These are phyloP conservation scores for Zaprionus taronus DNA, from an alignment of 1,140 invertebrate genomes.

Conservation along the genomic window DNA sequence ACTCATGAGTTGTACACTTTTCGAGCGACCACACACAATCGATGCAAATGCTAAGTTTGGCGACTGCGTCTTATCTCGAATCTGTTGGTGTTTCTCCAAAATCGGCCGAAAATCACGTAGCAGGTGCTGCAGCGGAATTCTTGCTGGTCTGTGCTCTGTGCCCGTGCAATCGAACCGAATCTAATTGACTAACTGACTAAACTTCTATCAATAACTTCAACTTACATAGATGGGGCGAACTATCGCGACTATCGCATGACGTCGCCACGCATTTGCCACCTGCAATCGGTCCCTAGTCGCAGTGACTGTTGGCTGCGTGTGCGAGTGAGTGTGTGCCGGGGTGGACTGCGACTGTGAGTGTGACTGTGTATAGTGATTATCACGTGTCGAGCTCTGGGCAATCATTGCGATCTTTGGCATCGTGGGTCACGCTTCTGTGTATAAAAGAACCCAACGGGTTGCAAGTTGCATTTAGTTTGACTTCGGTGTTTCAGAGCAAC, in stretches of 20 bases:
- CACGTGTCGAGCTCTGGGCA: slow-evolving; percentile 26
- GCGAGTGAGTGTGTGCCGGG: not conserved
- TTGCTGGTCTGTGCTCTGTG: not conserved
- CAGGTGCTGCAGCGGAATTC: slow-evolving; percentile 30
- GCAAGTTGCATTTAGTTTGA: slow-evolving; percentile 64
- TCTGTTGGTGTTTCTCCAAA: slow-evolving; percentile 31
- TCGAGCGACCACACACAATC: slow-evolving; percentile 49
- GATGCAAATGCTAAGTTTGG: slow-evolving; percentile 58
- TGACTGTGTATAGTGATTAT: slow-evolving; percentile 16
- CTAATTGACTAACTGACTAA: slow-evolving; percentile 48
- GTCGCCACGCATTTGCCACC: not conserved
- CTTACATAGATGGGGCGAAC: slow-evolving; percentile 2
- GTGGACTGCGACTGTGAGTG: not conserved
- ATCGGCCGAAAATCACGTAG: slow-evolving; percentile 64
- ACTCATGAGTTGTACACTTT: slow-evolving; percentile 30
- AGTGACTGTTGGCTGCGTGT: not conserved
- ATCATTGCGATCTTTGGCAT: slow-evolving; percentile 11
- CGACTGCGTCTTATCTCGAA: slow-evolving; percentile 54
- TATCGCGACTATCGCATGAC: not conserved
- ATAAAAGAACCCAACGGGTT: slow-evolving; percentile 60
- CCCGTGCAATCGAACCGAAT: slow-evolving; percentile 28
- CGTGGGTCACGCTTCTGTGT: slow-evolving; percentile 29
- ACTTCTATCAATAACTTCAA: slow-evolving; percentile 6
- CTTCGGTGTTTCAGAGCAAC: slow-evolving; percentile 21
- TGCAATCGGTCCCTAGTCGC: not conserved